Base-by-base conservation (phyloP, 2,113 vertebrate species). In the Heteronetta atricapilla region DNA sequence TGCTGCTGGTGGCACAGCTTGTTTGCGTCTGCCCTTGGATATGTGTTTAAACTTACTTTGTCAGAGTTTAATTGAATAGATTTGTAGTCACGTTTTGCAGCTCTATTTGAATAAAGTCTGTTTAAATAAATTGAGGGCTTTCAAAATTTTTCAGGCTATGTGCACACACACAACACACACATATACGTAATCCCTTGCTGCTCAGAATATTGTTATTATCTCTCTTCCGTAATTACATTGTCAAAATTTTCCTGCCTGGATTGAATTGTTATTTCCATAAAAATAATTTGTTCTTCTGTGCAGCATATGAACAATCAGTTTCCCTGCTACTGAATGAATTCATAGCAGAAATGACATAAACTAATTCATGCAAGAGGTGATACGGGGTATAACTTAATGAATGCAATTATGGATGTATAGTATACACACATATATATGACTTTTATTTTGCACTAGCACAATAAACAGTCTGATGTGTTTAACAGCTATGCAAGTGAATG, bases 261-360 rank as follows among this genome's bases (percentile, higher is more conserved):
- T 42, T 68, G 33, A 29, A 84, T 31, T 83, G 26, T 63, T 82
- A 90, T 93, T 95, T 93, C 34, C 83, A 92, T 69, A 17, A 55
- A 93, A 94, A 94, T 63, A 92, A 91, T 13, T 73, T 58, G 31
- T 72, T 86, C 26, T 94, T 85, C 86, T 50, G 33, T 20, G 48
- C 2, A 38, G 34, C 21, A 84, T 48, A 84, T 7, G 36, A 93
- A 60, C 44, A 91, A 79, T 50, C 50, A 66, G 33, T 40, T 83
- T 13, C 38, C 3, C 20, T 69, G 62, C 38, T 73, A 74, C 68
- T 62, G 76, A 94, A 80, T 44, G 29, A 86, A 78, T 53, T 86
- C 28, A 59, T 63, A 60, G 8, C 23, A 91, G 73, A 94, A 89
- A n/a, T 6, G 11, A 59, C 50, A 84, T 15, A 34, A 94, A 94